Conservation (phyloP, 2,797 vertebrate species). For the Lateolabrax maculatus region DNA sequence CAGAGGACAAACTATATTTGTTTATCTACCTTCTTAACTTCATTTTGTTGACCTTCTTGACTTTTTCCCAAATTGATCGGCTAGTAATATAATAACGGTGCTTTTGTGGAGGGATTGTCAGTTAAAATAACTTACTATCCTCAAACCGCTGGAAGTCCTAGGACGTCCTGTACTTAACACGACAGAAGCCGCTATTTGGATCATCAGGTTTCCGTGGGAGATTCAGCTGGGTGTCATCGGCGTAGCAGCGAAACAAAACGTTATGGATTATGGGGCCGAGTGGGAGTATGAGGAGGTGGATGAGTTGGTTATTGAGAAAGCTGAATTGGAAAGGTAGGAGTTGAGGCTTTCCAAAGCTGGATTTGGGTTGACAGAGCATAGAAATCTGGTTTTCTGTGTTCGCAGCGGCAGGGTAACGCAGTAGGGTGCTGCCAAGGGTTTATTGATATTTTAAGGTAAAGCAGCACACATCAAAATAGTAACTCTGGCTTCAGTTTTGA, state of each 20-base stretch:
- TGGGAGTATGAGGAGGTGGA: slow-evolving; percentile 78
- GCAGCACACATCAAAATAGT: slow-evolving; percentile 61
- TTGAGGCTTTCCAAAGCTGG: slow-evolving; percentile 76
- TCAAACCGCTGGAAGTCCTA: background rate
- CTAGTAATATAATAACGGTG: background rate
- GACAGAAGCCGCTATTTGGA: slow-evolving; percentile 43
- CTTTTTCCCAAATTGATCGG: background rate
- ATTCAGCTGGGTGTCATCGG: slow-evolving; percentile 68
- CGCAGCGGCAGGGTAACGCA: slow-evolving; percentile 58
- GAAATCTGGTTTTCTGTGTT: slow-evolving; percentile 64
- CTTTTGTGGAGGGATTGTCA: background rate
- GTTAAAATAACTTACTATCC: background rate
- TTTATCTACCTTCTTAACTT: background rate
- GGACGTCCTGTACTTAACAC: slow-evolving; percentile 39
- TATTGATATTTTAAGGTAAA: slow-evolving; percentile 79
- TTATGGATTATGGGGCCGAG: slow-evolving; percentile 72
- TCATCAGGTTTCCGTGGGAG: slow-evolving; percentile 66
- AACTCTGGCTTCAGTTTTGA: slow-evolving; percentile 49
- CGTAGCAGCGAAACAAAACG: slow-evolving; percentile 61
- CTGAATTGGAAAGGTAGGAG: slow-evolving; percentile 78
- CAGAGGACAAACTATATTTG: background rate
- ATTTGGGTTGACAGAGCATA: slow-evolving; percentile 78
- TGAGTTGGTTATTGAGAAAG: slow-evolving; percentile 76
- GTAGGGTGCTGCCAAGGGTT: slow-evolving; percentile 70
- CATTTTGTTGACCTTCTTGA: background rate